Percentiles rank a stretch among this genome's conserved stretches.
These are phyloP conservation scores for Scomberomorus guttatus DNA, from an alignment of 2,797 vertebrate species.

Conservation along the genomic window DNA sequence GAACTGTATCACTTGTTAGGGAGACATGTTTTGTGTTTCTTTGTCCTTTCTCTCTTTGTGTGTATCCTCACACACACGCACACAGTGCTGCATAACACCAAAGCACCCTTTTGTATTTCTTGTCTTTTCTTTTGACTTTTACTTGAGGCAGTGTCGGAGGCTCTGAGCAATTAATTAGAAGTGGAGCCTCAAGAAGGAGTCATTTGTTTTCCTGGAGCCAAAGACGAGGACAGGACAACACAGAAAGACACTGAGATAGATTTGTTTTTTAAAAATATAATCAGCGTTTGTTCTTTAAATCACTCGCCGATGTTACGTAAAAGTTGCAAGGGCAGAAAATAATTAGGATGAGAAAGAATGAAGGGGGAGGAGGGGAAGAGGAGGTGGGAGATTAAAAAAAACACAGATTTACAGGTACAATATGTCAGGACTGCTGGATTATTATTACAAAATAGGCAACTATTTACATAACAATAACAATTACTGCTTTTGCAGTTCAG, in stretches of 20 bases:
- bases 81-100: not conserved
- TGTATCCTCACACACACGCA: not conserved
- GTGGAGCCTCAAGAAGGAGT: not conserved
- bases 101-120: not conserved
- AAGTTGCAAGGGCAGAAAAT: conserved; percentile 26
- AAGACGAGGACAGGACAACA: conserved; percentile 14
- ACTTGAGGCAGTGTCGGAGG: not conserved
- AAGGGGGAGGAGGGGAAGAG: not conserved
- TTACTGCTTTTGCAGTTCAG: not conserved
- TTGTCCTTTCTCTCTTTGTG: not conserved
- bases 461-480: too few relatives aligned
- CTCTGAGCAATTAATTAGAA: conserved; percentile 33
- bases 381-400: not conserved
- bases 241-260: conserved; percentile 13
- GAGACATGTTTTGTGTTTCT: not conserved
- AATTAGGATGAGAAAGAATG: conserved; percentile 18
- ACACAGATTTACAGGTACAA: not conserved
- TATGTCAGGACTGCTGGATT: conserved; percentile 9
- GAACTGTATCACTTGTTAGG: not conserved
- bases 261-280: conserved; percentile 12
- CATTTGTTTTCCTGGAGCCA: conserved; percentile 29
- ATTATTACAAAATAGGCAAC: not conserved
- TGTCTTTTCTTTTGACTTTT: not conserved
- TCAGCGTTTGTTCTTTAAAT: conserved; percentile 27
- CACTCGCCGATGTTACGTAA: conserved; percentile 6